Percentiles rank a stretch among this genome's conserved stretches.
Conservation (phyloP, 1,140 invertebrate genomes). For the Papilio xuthus region DNA sequence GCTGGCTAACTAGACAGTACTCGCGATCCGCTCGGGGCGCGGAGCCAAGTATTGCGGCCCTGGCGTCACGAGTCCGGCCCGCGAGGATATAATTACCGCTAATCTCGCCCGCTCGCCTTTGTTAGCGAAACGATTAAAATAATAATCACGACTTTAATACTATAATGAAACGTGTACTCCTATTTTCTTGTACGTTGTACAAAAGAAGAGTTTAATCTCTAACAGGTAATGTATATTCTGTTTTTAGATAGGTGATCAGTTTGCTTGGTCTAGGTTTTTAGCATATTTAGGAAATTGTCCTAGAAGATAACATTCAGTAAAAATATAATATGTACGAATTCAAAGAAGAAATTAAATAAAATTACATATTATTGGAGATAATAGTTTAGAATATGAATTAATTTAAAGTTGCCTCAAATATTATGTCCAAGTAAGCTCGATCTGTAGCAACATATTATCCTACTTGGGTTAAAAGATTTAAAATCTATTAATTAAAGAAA, state of each 20-base stretch:
- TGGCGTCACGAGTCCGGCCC: constrained; percentile 44
- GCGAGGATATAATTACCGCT: constrained; percentile 59
- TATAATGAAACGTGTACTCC: constrained; percentile 63
- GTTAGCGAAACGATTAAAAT: constrained; percentile 74
- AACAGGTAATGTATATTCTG: constrained; percentile 27
- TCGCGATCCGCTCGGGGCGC: constrained; percentile 44
- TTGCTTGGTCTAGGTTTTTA: neutral
- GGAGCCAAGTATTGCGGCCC: constrained; percentile 37
- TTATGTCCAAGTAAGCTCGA: neutral
- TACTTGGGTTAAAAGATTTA: neutral
- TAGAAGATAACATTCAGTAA: neutral
- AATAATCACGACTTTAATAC: constrained; percentile 74
- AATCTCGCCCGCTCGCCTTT: constrained; percentile 67
- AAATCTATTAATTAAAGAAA: neutral
- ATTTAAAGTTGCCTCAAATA: too few relatives aligned
- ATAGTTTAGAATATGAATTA: too few relatives aligned
- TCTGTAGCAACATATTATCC: neutral
- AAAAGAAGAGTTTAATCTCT: constrained; percentile 3
- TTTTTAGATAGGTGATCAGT: neutral
- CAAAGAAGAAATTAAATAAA: too few relatives aligned
- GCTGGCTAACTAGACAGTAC: neutral
- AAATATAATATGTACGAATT: too few relatives aligned
- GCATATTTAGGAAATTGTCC: neutral
- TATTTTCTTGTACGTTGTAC: constrained; percentile 38
- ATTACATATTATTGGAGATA: too few relatives aligned